Percentiles rank a stretch among this genome's conserved stretches.
phyloP scores from a whole-genome alignment of 2,797 vertebrate genomes.

The Psittacula derbiana region DNA sequence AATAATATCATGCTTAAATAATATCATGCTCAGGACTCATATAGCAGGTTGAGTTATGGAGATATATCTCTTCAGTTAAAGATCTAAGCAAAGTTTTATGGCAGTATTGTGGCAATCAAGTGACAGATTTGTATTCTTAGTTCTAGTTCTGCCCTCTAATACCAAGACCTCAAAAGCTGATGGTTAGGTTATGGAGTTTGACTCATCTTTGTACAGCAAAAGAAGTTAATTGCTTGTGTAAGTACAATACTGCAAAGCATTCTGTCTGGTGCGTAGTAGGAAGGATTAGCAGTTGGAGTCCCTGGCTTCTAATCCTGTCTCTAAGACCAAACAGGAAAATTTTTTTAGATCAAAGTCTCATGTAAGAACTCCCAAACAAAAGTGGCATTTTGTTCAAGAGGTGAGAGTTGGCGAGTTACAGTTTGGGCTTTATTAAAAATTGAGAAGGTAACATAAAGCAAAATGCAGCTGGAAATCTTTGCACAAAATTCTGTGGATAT shows the following conservation, averaged over 20 bases:
- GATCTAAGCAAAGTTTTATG: neutral
- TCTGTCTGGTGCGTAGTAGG: neutral
- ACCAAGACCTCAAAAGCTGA: neutral
- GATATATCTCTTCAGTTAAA: neutral
- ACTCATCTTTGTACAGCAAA: neutral
- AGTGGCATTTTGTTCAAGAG: neutral
- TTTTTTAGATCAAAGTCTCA: neutral
- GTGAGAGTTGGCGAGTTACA: neutral
- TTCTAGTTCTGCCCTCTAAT: neutral
- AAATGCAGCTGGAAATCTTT: neutral
- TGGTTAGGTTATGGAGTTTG: neutral
- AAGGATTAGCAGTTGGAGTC: slow-evolving; percentile 16
- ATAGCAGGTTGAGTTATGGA: neutral
- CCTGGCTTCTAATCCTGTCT: slow-evolving; percentile 1
- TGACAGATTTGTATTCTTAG: neutral
- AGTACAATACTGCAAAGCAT: neutral
- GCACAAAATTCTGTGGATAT: neutral
- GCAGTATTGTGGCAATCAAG: neutral
- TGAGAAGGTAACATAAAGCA: neutral
- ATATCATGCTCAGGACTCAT: neutral
- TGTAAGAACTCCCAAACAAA: neutral
- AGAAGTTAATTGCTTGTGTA: slow-evolving; percentile 3
- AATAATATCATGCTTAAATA: neutral
- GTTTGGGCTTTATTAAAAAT: neutral
- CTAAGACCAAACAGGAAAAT: neutral